These are phyloP conservation scores for Amphipoea lucens DNA, from an alignment of 2,888 invertebrate genomes.

Conservation along the genomic window DNA sequence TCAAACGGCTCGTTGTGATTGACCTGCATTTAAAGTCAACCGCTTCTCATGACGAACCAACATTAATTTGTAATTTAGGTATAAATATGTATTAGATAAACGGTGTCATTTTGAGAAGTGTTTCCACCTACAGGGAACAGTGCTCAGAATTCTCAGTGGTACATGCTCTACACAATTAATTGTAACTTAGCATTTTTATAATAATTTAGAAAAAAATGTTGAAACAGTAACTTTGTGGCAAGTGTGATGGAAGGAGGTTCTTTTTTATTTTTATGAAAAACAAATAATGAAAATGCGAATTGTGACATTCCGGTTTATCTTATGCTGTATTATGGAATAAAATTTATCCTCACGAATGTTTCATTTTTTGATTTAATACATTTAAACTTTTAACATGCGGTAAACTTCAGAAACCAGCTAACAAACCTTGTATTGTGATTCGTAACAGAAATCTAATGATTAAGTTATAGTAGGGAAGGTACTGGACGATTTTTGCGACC, in stretches of 20 bases:
- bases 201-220: constrained; percentile 90
- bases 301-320: constrained; percentile 91
- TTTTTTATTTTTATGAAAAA: constrained; percentile 87
- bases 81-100: constrained; percentile 87
- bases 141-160: constrained; percentile 86
- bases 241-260: constrained; percentile 84
- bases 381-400: constrained; percentile 31
- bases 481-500: not conserved
- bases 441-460: not conserved
- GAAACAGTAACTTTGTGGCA: constrained; percentile 85
- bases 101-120: constrained; percentile 86
- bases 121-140: constrained; percentile 81
- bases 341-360: constrained; percentile 89
- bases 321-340: constrained; percentile 91
- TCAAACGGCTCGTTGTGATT: constrained; percentile 82
- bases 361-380: constrained; percentile 76
- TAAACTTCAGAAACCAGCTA: constrained; percentile 11
- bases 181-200: constrained; percentile 90
- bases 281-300: constrained; percentile 86
- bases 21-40: constrained; percentile 87
- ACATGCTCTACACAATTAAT: constrained; percentile 89
- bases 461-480: not conserved
- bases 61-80: constrained; percentile 88
- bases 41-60: constrained; percentile 86
- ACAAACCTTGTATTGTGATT: not conserved